A percentile compares a stretch with the other conserved stretches of the same genome.
phyloP scores from a whole-genome alignment of 2,797 vertebrate species.

The Rachycentron canadum region DNA sequence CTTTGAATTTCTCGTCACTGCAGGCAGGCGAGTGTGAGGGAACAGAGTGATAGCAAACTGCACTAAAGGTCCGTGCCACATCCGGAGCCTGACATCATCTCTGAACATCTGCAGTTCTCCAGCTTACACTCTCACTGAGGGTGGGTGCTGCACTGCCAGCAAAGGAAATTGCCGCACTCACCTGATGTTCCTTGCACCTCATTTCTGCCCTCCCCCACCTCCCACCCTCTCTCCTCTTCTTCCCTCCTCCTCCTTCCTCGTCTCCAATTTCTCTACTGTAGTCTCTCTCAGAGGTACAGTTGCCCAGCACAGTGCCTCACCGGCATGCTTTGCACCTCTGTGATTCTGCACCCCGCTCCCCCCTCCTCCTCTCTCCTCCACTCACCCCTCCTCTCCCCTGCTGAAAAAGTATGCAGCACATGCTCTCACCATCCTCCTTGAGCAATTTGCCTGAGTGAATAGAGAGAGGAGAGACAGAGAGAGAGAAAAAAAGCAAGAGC shows the following conservation, averaged over 20 bases:
- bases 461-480: slow-evolving; percentile 49
- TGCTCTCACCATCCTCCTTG: slow-evolving; percentile 81
- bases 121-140: slow-evolving; percentile 72
- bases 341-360: slow-evolving; percentile 41
- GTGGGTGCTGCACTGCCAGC: slow-evolving; percentile 80
- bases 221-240: slow-evolving; percentile 50
- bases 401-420: slow-evolving; percentile 84
- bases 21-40: slow-evolving; percentile 29
- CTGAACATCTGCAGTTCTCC: slow-evolving; percentile 86
- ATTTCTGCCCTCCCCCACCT: slow-evolving; percentile 68
- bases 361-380: neutral
- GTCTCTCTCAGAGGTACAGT: slow-evolving; percentile 77
- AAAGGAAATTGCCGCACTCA: slow-evolving; percentile 87
- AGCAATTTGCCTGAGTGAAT: slow-evolving; percentile 82
- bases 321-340: slow-evolving; percentile 78
- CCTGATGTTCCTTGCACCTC: slow-evolving; percentile 85
- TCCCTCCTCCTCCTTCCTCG: slow-evolving; percentile 60
- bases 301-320: slow-evolving; percentile 72
- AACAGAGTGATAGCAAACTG: slow-evolving; percentile 48
- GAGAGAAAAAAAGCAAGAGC: slow-evolving; percentile 42
- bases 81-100: slow-evolving; percentile 83
- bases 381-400: slow-evolving; percentile 37
- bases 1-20: slow-evolving; percentile 49
- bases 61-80: slow-evolving; percentile 66
- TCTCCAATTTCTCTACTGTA: slow-evolving; percentile 79